Percentiles rank a stretch among this genome's conserved stretches.
These are phyloP conservation scores for Pogonocherus hispidulus DNA, from an alignment of 2,888 invertebrate genomes.

Conservation along the genomic window DNA sequence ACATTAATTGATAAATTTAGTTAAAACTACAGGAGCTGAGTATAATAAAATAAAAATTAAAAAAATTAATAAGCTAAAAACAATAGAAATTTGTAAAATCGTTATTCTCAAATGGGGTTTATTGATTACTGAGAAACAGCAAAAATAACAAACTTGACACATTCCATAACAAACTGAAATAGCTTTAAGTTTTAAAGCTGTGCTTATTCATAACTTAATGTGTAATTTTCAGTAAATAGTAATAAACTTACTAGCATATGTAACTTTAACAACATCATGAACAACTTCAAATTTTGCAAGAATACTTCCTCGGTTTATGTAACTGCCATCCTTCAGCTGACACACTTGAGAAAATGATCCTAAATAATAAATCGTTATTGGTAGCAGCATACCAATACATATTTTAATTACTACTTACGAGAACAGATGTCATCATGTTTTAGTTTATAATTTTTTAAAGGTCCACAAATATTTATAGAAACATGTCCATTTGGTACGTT, in stretches of 20 bases:
- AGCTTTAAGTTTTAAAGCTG: too few species aligned
- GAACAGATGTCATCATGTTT: slow-evolving; percentile 37
- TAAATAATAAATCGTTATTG: slow-evolving; percentile 34
- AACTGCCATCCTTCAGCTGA: slow-evolving; percentile 31
- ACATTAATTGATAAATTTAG: too few species aligned
- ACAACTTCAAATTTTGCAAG: slow-evolving; percentile 30
- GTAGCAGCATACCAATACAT: neutral
- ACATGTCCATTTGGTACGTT: slow-evolving; percentile 39
- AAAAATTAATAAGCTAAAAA: slow-evolving; percentile 2
- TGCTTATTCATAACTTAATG: too few species aligned
- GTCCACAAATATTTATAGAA: slow-evolving; percentile 53
- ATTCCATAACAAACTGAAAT: too few species aligned
- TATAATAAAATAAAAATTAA: too few species aligned
- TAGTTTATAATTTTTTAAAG: slow-evolving; percentile 30
- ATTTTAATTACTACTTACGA: slow-evolving; percentile 36
- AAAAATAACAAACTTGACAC: too few species aligned
- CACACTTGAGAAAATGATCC: slow-evolving; percentile 53
- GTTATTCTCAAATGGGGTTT: too few species aligned
- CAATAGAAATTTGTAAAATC: too few species aligned
- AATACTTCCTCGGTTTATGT: slow-evolving; percentile 42
- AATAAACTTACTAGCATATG: slow-evolving; percentile 35
- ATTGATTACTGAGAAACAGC: too few species aligned
- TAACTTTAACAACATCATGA: slow-evolving; percentile 40
- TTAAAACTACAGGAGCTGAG: too few species aligned
- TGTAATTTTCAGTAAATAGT: too few species aligned